These are phyloP conservation scores for Cololabis saira DNA, from an alignment of 2,113 vertebrate species.

Conservation along the genomic window DNA sequence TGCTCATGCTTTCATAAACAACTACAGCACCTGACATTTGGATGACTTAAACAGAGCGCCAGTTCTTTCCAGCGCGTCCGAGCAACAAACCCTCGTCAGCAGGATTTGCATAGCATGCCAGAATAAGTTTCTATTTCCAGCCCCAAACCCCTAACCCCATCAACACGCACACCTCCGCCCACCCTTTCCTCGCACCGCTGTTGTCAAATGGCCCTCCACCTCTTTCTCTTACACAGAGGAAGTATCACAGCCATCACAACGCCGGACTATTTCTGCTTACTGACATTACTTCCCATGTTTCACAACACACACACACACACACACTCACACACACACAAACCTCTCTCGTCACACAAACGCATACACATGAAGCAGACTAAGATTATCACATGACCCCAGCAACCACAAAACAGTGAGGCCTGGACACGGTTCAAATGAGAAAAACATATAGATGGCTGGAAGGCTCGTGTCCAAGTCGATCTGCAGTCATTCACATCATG, in stretches of 20 bases:
- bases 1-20: slow-evolving; percentile 27
- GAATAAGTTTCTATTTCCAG: slow-evolving; percentile 61
- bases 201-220: slow-evolving; percentile 57
- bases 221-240: slow-evolving; percentile 63
- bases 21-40: slow-evolving; percentile 45
- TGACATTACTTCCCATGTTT: slow-evolving; percentile 84
- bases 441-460: not conserved
- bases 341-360: slow-evolving; percentile 35
- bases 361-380: slow-evolving; percentile 58
- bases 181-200: slow-evolving; percentile 41
- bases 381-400: slow-evolving; percentile 69
- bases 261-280: slow-evolving; percentile 71
- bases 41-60: slow-evolving; percentile 29
- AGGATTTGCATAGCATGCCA: slow-evolving; percentile 50
- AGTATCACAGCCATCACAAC: slow-evolving; percentile 65
- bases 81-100: slow-evolving; percentile 17
- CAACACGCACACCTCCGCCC: slow-evolving; percentile 23
- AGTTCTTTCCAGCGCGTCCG: not conserved
- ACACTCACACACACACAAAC: slow-evolving; percentile 49
- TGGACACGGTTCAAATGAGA: slow-evolving; percentile 49
- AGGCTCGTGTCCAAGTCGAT: slow-evolving; percentile 6
- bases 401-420: slow-evolving; percentile 45
- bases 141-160: not conserved
- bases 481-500: slow-evolving; percentile 23
- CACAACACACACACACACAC: slow-evolving; percentile 75